Percentiles rank a stretch among this genome's conserved stretches.
These are phyloP conservation scores for Sphecodes monilicornis DNA, from an alignment of 2,888 invertebrate species.

Conservation along the genomic window DNA sequence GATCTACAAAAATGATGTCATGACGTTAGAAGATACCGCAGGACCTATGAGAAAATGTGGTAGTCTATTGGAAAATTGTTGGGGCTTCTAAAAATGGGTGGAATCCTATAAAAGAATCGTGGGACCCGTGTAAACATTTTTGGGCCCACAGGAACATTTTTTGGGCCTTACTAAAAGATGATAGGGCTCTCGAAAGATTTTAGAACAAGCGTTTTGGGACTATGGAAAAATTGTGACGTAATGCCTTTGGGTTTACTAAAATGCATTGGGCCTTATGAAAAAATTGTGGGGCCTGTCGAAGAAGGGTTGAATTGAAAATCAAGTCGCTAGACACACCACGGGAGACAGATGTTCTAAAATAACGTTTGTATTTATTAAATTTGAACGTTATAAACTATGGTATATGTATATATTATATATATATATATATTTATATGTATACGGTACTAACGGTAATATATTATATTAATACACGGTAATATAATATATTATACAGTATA, in stretches of 20 bases:
- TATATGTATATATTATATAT: slow-evolving; percentile 35
- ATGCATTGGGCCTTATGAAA: neutral
- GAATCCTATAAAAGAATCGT: neutral
- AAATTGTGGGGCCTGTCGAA: no score
- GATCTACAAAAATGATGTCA: no score
- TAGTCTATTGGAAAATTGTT: neutral
- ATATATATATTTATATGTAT: slow-evolving; percentile 30
- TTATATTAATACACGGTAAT: slow-evolving; percentile 46
- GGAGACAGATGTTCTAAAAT: slow-evolving; percentile 48
- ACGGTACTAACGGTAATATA: slow-evolving; percentile 40
- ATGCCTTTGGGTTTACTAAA: neutral
- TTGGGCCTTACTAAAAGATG: neutral
- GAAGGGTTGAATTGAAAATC: neutral
- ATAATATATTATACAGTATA: slow-evolving; percentile 47
- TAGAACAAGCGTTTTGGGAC: neutral
- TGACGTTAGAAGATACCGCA: no score
- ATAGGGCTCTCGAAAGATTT: neutral
- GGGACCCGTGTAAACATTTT: neutral
- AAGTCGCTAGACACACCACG: slow-evolving; percentile 30
- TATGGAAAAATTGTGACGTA: neutral
- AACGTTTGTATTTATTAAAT: slow-evolving; percentile 55
- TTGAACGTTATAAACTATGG: slow-evolving; percentile 52
- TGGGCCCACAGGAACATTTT: neutral
- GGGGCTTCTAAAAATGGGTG: neutral
- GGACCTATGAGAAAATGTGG: no score